Evolutionary conservation across 2,113 vertebrate genomes (phyloP).

Genomic region (Chloropsis hardwickii): DNA sequence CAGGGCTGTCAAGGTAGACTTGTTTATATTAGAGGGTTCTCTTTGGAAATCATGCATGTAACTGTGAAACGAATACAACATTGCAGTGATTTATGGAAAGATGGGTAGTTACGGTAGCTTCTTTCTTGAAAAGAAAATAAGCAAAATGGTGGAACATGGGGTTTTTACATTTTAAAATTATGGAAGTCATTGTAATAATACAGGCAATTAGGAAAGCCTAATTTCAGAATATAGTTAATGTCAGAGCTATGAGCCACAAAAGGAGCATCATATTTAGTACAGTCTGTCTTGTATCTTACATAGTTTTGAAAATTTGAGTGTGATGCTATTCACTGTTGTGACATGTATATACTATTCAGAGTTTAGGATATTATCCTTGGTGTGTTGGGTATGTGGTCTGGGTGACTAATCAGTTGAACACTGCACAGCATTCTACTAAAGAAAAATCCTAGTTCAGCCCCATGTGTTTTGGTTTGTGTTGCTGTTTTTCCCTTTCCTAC

Average conservation of each 20-base stretch:
- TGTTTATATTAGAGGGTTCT: background rate
- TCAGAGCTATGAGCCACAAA: background rate
- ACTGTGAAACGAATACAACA: background rate
- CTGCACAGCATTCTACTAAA: background rate
- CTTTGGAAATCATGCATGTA: background rate
- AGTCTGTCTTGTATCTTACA: background rate
- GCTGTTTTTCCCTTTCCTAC: background rate
- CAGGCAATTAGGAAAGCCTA: background rate
- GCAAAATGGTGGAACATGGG: background rate
- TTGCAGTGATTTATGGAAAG: background rate
- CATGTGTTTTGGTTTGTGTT: background rate
- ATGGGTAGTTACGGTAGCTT: background rate
- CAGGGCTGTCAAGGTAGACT: background rate
- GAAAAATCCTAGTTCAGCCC: background rate
- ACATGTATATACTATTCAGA: background rate
- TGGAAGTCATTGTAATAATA: background rate
- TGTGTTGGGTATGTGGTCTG: background rate
- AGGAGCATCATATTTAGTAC: background rate
- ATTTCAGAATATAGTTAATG: background rate
- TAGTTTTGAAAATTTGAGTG: background rate
- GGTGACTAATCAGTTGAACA: background rate
- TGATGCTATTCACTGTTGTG: background rate
- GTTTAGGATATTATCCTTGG: background rate
- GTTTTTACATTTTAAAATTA: background rate
- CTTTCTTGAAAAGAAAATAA: background rate